A percentile compares a stretch with the other conserved stretches of the same genome.
Conservation (phyloP, 1,140 invertebrate species). For the Pseudomyrmex pallidus region DNA sequence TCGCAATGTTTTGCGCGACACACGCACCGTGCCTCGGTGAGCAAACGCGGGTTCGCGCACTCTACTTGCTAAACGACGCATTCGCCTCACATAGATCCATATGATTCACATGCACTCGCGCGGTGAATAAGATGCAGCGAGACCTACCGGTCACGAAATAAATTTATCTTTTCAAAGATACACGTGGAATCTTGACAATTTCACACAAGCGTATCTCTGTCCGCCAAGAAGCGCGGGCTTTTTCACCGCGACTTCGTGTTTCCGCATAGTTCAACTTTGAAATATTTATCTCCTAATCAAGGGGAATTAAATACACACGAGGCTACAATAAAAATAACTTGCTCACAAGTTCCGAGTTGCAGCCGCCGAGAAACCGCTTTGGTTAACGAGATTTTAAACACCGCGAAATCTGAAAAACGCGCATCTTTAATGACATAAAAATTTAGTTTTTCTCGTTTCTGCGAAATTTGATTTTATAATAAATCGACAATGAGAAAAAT, state of each 20-base stretch:
- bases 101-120: slow-evolving; percentile 49
- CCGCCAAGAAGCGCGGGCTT: slow-evolving; percentile 8
- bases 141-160: slow-evolving; percentile 57
- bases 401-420: too few species aligned
- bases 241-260: slow-evolving; percentile 39
- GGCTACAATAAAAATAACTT: slow-evolving; percentile 29
- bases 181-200: slow-evolving; percentile 54
- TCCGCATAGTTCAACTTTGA: slow-evolving; percentile 42
- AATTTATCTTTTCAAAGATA: slow-evolving; percentile 57
- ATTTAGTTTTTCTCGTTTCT: neutral
- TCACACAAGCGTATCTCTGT: slow-evolving; percentile 38
- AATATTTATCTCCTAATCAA: slow-evolving; percentile 48
- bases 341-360: neutral
- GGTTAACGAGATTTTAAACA: too few species aligned
- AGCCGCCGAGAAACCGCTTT: neutral
- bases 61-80: slow-evolving; percentile 37
- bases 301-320: slow-evolving; percentile 29
- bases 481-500: too few species aligned
- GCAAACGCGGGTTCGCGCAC: neutral
- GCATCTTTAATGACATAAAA: neutral
- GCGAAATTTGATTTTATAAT: too few species aligned
- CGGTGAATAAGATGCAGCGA: slow-evolving; percentile 53
- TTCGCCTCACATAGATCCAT: slow-evolving; percentile 49
- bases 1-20: neutral
- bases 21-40: neutral